Evolutionary conservation across 2,888 invertebrate genomes (phyloP).

Genomic region (Asteroscopus sphinx): DNA sequence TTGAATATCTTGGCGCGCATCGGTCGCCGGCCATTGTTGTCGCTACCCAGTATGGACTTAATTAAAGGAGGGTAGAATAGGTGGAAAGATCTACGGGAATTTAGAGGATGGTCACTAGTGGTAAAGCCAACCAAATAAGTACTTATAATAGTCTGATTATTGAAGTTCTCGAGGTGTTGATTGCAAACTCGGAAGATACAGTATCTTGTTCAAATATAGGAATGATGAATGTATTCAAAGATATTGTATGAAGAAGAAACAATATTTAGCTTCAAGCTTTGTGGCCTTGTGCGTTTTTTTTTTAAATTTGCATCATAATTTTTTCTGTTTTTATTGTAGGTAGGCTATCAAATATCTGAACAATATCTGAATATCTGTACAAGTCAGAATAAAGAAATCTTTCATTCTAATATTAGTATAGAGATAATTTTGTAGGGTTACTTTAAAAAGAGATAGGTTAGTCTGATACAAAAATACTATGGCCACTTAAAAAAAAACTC

Average conservation of each 20-base stretch:
- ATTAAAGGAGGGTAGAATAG: constrained; percentile 84
- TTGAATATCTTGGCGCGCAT: constrained; percentile 88
- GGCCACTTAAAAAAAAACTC: background rate
- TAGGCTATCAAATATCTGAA: too few relatives aligned
- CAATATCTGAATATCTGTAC: too few relatives aligned
- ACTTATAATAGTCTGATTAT: constrained; percentile 68
- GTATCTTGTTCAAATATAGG: constrained; percentile 27
- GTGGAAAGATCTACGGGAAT: constrained; percentile 85
- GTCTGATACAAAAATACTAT: background rate
- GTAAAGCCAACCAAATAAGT: constrained; percentile 59
- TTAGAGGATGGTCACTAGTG: constrained; percentile 71
- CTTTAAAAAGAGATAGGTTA: too few relatives aligned
- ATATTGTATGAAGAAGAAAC: too few relatives aligned
- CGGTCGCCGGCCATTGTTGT: constrained; percentile 85
- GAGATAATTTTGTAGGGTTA: too few relatives aligned
- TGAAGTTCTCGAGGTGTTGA: constrained; percentile 64
- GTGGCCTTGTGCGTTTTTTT: too few relatives aligned
- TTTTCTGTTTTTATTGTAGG: too few relatives aligned
- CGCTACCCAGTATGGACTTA: constrained; percentile 88
- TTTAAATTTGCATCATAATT: too few relatives aligned
- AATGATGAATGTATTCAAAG: too few relatives aligned
- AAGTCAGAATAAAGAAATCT: too few relatives aligned
- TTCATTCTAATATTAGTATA: too few relatives aligned
- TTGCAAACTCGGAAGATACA: constrained; percentile 52
- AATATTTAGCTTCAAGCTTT: too few relatives aligned